Percentiles rank a stretch among this genome's conserved stretches.
These are phyloP conservation scores for Limenitis camilla DNA, from an alignment of 2,888 invertebrate genomes.

Conservation along the genomic window DNA sequence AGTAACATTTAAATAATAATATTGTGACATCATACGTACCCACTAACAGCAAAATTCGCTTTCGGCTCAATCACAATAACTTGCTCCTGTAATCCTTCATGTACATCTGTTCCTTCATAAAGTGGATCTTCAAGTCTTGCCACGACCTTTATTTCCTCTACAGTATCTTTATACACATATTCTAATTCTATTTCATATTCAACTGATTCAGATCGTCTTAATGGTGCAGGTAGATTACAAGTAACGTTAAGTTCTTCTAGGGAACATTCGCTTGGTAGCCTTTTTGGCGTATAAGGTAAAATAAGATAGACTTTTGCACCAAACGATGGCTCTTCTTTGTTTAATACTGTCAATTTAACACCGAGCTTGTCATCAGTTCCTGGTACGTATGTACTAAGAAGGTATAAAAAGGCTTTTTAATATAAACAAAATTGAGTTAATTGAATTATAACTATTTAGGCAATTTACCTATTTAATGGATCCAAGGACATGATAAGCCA, in stretches of 20 bases:
- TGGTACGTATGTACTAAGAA: constrained; percentile 49
- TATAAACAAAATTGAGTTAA: too few relatives aligned
- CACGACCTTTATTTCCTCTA: constrained; percentile 34
- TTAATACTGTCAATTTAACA: constrained; percentile 42
- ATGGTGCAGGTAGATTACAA: constrained; percentile 50
- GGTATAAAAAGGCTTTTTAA: background rate
- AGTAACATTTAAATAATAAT: too few relatives aligned
- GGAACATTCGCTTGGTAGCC: constrained; percentile 51
- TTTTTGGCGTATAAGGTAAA: constrained; percentile 45
- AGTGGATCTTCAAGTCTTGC: constrained; percentile 45
- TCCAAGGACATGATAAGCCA: constrained; percentile 54
- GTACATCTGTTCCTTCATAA: constrained; percentile 40
- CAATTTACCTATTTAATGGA: constrained; percentile 43
- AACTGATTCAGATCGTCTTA: constrained; percentile 40
- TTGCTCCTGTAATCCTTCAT: constrained; percentile 32
- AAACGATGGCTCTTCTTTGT: constrained; percentile 59
- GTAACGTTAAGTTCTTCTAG: constrained; percentile 42
- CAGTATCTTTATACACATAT: constrained; percentile 35
- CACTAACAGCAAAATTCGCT: constrained; percentile 42
- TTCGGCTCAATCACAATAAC: constrained; percentile 38
- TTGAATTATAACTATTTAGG: background rate
- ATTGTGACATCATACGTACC: constrained; percentile 32
- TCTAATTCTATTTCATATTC: constrained; percentile 58
- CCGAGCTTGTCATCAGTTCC: constrained; percentile 49
- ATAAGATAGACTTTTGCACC: constrained; percentile 47